phyloP scores from a whole-genome alignment of 2,797 vertebrate species.

The Danionella dracula region DNA sequence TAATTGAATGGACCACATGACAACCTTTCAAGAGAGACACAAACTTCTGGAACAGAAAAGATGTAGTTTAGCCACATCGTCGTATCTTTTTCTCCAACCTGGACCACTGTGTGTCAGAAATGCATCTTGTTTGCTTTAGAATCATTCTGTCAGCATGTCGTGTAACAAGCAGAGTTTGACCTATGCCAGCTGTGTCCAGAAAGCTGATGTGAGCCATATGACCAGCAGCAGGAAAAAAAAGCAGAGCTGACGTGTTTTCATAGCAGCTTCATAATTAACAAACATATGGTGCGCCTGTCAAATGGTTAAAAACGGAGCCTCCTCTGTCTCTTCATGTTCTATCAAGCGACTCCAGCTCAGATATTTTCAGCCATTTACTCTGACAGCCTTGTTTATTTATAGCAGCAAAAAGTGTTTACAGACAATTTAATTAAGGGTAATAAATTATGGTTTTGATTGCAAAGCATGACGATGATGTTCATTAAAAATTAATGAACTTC shows the following conservation, averaged over 20 bases:
- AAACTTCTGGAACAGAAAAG: neutral
- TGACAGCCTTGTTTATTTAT: conserved; percentile 28
- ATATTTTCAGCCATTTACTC: conserved; percentile 19
- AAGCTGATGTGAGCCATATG: conserved; percentile 38
- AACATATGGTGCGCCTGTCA: conserved; percentile 35
- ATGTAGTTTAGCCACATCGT: neutral
- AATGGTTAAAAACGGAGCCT: conserved; percentile 19
- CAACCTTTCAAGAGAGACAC: neutral
- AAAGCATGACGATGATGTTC: neutral
- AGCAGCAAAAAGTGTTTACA: neutral
- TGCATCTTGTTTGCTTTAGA: neutral
- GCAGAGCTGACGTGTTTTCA: conserved; percentile 26
- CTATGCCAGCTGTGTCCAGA: conserved; percentile 24
- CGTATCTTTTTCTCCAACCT: neutral
- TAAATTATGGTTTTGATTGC: conserved; percentile 3
- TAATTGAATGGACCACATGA: neutral
- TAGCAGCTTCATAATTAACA: conserved; percentile 30
- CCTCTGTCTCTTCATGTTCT: conserved; percentile 30
- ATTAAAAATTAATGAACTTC: neutral
- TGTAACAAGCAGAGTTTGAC: conserved; percentile 15
- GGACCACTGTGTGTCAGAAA: neutral
- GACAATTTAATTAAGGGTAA: conserved; percentile 11
- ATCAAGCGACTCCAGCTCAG: conserved; percentile 13
- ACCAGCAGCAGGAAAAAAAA: conserved; percentile 27
- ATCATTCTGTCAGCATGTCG: conserved; percentile 20